Percentiles rank a stretch among this genome's conserved stretches.
phyloP scores from a whole-genome alignment of 2,113 vertebrate genomes.

The Megatriorchis doriae region DNA sequence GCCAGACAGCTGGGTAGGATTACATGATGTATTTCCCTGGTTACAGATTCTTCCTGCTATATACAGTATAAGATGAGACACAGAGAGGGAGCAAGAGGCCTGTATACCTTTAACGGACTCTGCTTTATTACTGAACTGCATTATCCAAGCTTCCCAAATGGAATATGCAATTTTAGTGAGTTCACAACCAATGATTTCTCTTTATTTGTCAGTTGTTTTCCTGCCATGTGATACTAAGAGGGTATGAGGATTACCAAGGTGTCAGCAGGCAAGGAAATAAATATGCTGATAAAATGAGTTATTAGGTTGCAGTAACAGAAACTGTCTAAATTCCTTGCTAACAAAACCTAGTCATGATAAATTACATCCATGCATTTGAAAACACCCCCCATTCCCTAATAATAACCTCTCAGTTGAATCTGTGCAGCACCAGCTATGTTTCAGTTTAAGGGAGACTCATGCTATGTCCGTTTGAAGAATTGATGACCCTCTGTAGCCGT shows the following conservation, averaged over 20 bases:
- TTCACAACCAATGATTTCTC: slow-evolving; percentile 35
- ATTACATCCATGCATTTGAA: slow-evolving; percentile 22
- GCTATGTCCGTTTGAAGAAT: slow-evolving; percentile 37
- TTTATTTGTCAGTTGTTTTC: slow-evolving; percentile 52
- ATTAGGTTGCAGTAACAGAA: background rate
- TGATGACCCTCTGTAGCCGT: background rate
- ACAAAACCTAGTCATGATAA: slow-evolving; percentile 40
- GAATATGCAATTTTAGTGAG: slow-evolving; percentile 36
- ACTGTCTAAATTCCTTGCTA: slow-evolving; percentile 11
- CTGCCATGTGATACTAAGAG: background rate
- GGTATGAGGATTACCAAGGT: background rate
- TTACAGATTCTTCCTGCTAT: background rate
- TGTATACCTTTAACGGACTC: background rate
- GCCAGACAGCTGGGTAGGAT: background rate
- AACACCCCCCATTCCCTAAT: slow-evolving; percentile 6
- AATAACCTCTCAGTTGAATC: slow-evolving; percentile 32
- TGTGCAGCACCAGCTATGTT: background rate
- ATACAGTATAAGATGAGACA: background rate
- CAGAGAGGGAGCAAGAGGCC: background rate
- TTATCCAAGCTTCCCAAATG: slow-evolving; percentile 31
- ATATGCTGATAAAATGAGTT: slow-evolving; percentile 37
- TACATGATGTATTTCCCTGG: background rate
- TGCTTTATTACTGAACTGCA: background rate
- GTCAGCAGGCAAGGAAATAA: background rate
- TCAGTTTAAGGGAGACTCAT: background rate